These are phyloP conservation scores for Syrrhaptes paradoxus DNA, from an alignment of 2,113 vertebrate genomes.

Conservation along the genomic window DNA sequence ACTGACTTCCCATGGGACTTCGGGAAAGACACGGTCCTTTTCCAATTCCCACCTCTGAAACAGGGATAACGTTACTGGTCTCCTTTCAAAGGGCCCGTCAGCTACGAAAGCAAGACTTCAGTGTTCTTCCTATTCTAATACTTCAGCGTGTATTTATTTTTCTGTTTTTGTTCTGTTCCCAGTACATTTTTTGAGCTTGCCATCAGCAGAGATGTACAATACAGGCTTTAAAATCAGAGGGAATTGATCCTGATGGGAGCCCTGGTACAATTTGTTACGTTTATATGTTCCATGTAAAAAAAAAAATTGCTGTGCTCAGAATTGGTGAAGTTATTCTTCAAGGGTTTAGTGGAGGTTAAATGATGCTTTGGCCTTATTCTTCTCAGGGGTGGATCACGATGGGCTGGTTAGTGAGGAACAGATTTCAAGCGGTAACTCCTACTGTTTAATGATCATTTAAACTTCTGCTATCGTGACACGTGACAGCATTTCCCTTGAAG, in stretches of 20 bases:
- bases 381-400: background rate
- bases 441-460: slow-evolving; percentile 10
- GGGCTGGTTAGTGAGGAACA: background rate
- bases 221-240: background rate
- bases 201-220: background rate
- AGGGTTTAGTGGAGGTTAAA: background rate
- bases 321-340: background rate
- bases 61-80: background rate
- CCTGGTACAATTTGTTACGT: background rate
- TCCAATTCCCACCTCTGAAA: background rate
- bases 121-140: background rate
- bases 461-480: background rate
- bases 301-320: background rate
- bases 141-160: background rate
- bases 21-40: background rate
- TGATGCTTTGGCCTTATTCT: background rate
- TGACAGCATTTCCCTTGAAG: background rate
- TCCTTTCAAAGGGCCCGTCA: background rate
- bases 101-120: background rate
- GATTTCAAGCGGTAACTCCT: slow-evolving; percentile 15
- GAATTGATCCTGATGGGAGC: background rate
- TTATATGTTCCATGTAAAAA: background rate
- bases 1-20: accelerated
- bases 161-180: background rate
- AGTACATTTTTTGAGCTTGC: background rate